Evolutionary conservation across 2,113 vertebrate genomes (phyloP).

Genomic region (Cricetomys ansorgei): DNA sequence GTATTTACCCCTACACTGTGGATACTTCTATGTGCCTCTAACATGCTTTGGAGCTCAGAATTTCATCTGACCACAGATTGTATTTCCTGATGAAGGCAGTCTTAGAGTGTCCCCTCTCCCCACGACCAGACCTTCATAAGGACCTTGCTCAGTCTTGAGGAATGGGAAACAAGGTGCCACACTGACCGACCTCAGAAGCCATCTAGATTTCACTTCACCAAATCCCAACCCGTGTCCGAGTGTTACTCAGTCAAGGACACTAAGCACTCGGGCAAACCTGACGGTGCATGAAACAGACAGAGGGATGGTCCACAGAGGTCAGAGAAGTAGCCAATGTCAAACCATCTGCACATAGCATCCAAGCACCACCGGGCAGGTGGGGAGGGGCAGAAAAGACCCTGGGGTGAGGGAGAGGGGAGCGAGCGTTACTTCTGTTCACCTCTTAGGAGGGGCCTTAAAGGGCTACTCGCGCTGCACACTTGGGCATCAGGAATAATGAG

Average conservation of each 20-base stretch:
- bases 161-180: not conserved
- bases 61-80: not conserved
- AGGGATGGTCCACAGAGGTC: not conserved
- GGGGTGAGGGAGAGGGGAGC: not conserved
- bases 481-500: not conserved
- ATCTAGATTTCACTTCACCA: not conserved
- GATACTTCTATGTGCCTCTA: not conserved
- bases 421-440: not conserved
- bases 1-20: not conserved
- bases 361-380: not conserved
- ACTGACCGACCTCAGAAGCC: not conserved
- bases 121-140: slow-evolving; percentile 11
- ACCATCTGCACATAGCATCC: not conserved
- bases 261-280: not conserved
- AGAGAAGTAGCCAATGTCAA: not conserved
- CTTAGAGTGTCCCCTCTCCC: not conserved
- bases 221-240: not conserved
- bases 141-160: not conserved
- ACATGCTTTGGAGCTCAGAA: not conserved
- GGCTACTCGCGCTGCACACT: not conserved
- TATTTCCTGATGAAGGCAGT: not conserved
- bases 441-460: not conserved
- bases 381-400: not conserved
- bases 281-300: not conserved
- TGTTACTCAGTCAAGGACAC: not conserved